Evolutionary conservation across 2,797 vertebrate genomes (phyloP).

Genomic region (Gallirallus australis): DNA sequence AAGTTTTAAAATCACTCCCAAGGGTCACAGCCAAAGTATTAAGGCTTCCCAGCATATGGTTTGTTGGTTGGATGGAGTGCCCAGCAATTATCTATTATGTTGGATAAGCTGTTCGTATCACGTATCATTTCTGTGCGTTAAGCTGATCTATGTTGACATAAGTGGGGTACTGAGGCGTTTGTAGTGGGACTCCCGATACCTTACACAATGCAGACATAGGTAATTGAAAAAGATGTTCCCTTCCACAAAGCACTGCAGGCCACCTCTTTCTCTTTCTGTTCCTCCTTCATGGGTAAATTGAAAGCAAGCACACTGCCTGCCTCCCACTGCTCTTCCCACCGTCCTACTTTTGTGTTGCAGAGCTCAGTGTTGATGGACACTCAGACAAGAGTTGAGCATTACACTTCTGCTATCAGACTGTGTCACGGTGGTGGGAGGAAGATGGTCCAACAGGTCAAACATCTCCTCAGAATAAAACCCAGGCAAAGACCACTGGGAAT

Average conservation of each 20-base stretch:
- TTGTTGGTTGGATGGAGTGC: not conserved
- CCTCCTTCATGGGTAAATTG: not conserved
- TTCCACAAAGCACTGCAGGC: conserved; percentile 23
- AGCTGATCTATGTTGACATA: not conserved
- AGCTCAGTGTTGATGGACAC: not conserved
- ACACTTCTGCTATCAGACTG: not conserved
- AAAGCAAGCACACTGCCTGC: not conserved
- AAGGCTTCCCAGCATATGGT: not conserved
- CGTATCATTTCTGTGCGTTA: not conserved
- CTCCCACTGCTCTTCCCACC: conserved; percentile 6
- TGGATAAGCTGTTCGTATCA: not conserved
- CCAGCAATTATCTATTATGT: not conserved
- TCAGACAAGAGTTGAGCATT: not conserved
- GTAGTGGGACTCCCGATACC: not conserved
- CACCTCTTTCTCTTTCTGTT: not conserved
- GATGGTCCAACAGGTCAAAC: not conserved
- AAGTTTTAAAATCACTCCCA: not conserved
- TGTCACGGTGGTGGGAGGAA: fast-evolving
- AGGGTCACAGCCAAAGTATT: not conserved
- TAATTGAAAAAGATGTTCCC: conserved; percentile 39
- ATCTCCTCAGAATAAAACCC: not conserved
- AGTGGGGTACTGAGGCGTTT: not conserved
- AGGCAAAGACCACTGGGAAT: not conserved
- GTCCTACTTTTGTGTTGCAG: not conserved
- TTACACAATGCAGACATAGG: not conserved